phyloP scores from a whole-genome alignment of 2,113 vertebrate species.

The Pituophis catenifer region DNA sequence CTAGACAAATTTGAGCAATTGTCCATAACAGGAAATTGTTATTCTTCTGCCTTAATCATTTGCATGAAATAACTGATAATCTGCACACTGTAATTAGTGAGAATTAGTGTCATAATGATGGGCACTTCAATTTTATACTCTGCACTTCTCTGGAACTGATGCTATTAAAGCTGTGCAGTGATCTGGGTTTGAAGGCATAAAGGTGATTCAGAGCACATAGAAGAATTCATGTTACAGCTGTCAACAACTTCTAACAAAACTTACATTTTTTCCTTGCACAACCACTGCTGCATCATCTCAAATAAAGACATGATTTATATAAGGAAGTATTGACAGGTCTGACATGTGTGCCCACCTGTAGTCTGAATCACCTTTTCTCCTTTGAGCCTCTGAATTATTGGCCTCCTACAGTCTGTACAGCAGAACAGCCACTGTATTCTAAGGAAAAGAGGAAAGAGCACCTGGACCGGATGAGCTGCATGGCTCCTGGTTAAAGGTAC shows the following conservation, averaged over 20 bases:
- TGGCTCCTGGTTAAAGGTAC: too few relatives aligned
- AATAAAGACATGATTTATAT: background rate
- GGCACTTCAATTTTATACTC: background rate
- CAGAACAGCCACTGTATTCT: background rate
- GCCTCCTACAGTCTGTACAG: background rate
- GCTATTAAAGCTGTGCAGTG: background rate
- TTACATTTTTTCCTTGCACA: background rate
- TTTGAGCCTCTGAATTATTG: background rate
- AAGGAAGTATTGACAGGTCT: background rate
- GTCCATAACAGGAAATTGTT: background rate
- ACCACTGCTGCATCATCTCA: background rate
- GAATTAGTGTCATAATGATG: background rate
- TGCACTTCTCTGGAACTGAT: background rate
- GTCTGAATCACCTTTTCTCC: background rate
- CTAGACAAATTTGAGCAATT: conserved; percentile 6
- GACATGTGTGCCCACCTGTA: background rate
- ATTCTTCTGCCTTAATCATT: conserved; percentile 34
- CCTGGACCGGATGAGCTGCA: too few relatives aligned
- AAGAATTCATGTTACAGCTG: background rate
- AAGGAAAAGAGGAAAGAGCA: background rate
- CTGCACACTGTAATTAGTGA: background rate
- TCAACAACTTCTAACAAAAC: background rate
- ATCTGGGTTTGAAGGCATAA: background rate
- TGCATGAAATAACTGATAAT: background rate
- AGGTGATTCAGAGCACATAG: background rate